These are phyloP conservation scores for Catamblyrhynchus diadema DNA, from an alignment of 2,797 vertebrate species.

Conservation along the genomic window DNA sequence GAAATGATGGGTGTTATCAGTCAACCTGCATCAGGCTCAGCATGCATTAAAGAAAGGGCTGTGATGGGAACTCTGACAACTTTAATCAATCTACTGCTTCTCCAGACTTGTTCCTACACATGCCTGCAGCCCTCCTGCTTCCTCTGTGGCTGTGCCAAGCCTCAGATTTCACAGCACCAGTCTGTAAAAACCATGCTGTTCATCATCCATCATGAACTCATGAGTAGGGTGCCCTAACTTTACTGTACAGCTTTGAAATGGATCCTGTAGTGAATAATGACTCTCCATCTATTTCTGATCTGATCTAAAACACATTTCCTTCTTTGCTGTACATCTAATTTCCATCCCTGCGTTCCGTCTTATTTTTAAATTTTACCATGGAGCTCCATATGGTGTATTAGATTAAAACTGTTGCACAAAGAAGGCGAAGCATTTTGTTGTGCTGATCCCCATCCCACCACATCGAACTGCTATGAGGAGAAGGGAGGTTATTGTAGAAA, in stretches of 20 bases:
- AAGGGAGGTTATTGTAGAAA: neutral
- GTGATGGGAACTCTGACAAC: conserved; percentile 37
- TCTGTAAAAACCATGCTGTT: conserved; percentile 48
- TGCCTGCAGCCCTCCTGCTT: conserved; percentile 34
- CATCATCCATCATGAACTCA: conserved; percentile 40
- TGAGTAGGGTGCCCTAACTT: conserved; percentile 8
- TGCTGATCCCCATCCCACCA: neutral
- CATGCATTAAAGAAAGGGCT: conserved; percentile 3
- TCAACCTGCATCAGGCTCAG: conserved; percentile 9
- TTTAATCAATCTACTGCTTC: conserved; percentile 42
- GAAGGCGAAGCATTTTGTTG: neutral
- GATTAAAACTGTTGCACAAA: neutral
- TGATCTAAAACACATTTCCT: conserved; percentile 55
- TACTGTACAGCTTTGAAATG: conserved; percentile 33
- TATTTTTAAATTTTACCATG: conserved; percentile 30
- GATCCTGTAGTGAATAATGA: conserved; percentile 23
- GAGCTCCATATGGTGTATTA: neutral
- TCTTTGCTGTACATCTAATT: neutral
- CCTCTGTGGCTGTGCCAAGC: conserved; percentile 55
- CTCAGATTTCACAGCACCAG: conserved; percentile 37
- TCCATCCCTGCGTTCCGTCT: conserved; percentile 5
- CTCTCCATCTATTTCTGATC: conserved; percentile 33
- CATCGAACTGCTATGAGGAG: rapidly evolving
- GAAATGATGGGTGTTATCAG: neutral
- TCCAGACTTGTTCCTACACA: conserved; percentile 44